Percentiles rank a stretch among this genome's conserved stretches.
Evolutionary conservation across 2,888 invertebrate species (phyloP).

Genomic region (Eurois occulta): DNA sequence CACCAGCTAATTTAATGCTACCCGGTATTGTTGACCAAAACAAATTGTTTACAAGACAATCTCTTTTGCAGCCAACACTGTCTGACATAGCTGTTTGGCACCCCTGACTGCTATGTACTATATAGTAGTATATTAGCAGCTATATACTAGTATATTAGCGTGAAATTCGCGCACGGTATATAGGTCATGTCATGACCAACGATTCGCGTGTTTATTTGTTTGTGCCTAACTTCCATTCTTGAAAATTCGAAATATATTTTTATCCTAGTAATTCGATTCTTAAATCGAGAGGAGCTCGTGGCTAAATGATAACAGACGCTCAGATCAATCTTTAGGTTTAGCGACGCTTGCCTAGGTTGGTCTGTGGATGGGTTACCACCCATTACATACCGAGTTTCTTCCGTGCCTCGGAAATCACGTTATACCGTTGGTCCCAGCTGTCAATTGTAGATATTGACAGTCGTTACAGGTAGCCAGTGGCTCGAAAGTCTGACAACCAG

Average conservation of each 20-base stretch:
- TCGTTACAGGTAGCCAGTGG: too few relatives aligned
- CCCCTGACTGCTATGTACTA: constrained; percentile 4
- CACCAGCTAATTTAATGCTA: background rate
- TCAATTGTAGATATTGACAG: too few relatives aligned
- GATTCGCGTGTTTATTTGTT: constrained; percentile 27
- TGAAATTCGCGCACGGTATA: constrained; percentile 11
- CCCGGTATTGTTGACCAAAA: background rate
- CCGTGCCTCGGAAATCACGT: too few relatives aligned
- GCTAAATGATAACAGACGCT: background rate
- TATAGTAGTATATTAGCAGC: too few relatives aligned
- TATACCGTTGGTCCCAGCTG: too few relatives aligned
- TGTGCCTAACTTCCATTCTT: background rate
- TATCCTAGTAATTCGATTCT: background rate
- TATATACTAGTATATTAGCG: constrained; percentile 19
- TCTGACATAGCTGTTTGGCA: constrained; percentile 19
- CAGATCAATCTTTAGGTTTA: background rate
- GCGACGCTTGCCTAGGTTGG: background rate
- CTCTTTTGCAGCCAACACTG: background rate
- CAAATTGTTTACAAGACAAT: background rate
- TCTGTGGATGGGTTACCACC: background rate
- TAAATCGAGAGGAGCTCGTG: background rate
- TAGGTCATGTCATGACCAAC: constrained; percentile 36
- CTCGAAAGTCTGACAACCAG: too few relatives aligned
- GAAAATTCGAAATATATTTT: constrained; percentile 5
- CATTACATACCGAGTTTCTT: too few relatives aligned